Evolutionary conservation across 2,113 vertebrate genomes (phyloP).

Genomic region (Gymnobelideus leadbeateri): DNA sequence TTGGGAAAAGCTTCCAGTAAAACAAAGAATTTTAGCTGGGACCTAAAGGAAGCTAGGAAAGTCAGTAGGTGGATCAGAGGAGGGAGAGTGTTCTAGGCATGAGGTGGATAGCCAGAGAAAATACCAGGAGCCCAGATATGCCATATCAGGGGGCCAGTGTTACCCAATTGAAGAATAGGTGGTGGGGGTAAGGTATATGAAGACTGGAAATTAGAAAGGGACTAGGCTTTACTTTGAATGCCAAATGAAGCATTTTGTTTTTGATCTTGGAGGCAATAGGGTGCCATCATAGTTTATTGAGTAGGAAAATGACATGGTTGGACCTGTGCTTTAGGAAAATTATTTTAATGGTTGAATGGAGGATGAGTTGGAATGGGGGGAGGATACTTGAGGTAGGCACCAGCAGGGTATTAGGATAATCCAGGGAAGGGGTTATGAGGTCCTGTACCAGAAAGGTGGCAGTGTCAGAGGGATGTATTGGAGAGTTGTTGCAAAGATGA

Average conservation of each 20-base stretch:
- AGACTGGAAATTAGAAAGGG: neutral
- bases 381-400: neutral
- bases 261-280: neutral
- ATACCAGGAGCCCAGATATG: neutral
- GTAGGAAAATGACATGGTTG: neutral
- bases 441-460: neutral
- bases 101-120: neutral
- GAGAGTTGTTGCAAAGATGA: neutral
- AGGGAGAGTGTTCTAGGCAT: neutral
- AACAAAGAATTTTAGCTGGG: neutral
- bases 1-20: neutral
- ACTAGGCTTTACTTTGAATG: neutral
- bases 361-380: neutral
- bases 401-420: neutral
- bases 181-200: neutral
- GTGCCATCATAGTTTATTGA: neutral
- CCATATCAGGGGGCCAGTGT: neutral
- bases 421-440: neutral
- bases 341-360: neutral
- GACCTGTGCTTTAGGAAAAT: neutral
- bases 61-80: neutral
- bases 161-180: neutral
- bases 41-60: neutral
- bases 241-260: neutral
- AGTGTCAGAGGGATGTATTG: neutral